Conservation (phyloP, 2,797 vertebrate genomes). For the Hephaestus fuliginosus region DNA sequence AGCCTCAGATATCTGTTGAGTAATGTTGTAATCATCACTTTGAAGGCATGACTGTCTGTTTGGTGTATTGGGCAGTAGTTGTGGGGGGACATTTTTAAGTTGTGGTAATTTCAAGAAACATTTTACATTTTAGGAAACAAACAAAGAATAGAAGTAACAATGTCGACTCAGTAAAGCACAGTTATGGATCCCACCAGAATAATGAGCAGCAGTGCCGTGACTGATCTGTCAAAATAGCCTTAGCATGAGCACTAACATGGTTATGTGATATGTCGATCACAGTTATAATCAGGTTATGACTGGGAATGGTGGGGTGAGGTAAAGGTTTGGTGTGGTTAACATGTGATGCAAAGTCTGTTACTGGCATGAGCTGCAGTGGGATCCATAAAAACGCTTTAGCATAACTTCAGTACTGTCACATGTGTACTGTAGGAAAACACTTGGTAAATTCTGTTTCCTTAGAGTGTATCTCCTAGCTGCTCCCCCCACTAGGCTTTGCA, state of each 20-base stretch:
- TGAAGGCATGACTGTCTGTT: conserved; percentile 36
- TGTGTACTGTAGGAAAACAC: conserved; percentile 24
- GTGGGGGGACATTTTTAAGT: conserved; percentile 13
- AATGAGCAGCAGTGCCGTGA: conserved; percentile 10
- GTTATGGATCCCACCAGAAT: conserved; percentile 32
- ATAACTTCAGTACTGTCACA: conserved; percentile 17
- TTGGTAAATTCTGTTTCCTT: background rate
- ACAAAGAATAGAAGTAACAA: conserved; percentile 39
- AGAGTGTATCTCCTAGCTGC: conserved; percentile 63
- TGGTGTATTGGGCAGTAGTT: conserved; percentile 26
- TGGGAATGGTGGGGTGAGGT: conserved; percentile 21
- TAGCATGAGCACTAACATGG: conserved; percentile 15
- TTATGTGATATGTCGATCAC: background rate
- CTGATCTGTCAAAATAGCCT: conserved; percentile 1
- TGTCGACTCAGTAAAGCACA: conserved; percentile 19
- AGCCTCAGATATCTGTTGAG: conserved; percentile 34
- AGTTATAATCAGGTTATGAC: conserved; percentile 1
- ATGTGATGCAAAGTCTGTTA: background rate
- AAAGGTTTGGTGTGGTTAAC: conserved; percentile 29
- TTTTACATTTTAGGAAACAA: conserved; percentile 53
- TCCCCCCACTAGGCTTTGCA: conserved; percentile 88
- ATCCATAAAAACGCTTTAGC: conserved; percentile 25
- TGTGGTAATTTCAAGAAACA: conserved; percentile 34
- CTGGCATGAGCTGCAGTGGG: conserved; percentile 24
- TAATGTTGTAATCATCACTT: conserved; percentile 42